phyloP scores from a whole-genome alignment of 2,888 invertebrate genomes.

The Pandemis heparana region DNA sequence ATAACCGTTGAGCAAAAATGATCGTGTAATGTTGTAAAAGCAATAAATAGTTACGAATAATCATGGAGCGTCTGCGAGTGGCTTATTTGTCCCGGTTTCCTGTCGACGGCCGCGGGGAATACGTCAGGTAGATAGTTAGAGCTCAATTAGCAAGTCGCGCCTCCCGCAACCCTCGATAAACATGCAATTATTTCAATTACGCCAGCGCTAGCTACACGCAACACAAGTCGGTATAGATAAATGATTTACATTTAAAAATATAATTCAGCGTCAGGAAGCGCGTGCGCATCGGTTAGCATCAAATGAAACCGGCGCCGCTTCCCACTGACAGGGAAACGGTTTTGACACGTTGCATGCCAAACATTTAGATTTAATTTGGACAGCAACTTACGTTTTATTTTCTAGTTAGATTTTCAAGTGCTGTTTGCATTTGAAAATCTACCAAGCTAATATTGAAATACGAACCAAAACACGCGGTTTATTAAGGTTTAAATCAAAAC shows the following conservation, averaged over 20 bases:
- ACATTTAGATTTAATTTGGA: background rate
- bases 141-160: background rate
- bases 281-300: background rate
- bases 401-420: background rate
- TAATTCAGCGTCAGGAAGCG: background rate
- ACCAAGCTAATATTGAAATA: too few relatives aligned
- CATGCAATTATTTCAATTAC: conserved; percentile 10
- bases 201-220: background rate
- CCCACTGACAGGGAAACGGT: background rate
- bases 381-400: background rate
- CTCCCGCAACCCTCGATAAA: background rate
- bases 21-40: background rate
- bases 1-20: background rate
- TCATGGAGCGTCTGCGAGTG: background rate
- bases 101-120: background rate
- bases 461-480: too few relatives aligned
- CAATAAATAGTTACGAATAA: background rate
- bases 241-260: conserved; percentile 8
- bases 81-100: background rate
- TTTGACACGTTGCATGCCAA: background rate
- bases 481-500: too few relatives aligned
- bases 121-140: background rate
- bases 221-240: background rate
- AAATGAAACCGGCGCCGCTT: background rate
- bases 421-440: too few relatives aligned